Evolutionary conservation across 1,140 invertebrate species (phyloP), one percentile per base, ranked within the genome.

Genomic region (Yoshiicerus persimilis): DNA sequence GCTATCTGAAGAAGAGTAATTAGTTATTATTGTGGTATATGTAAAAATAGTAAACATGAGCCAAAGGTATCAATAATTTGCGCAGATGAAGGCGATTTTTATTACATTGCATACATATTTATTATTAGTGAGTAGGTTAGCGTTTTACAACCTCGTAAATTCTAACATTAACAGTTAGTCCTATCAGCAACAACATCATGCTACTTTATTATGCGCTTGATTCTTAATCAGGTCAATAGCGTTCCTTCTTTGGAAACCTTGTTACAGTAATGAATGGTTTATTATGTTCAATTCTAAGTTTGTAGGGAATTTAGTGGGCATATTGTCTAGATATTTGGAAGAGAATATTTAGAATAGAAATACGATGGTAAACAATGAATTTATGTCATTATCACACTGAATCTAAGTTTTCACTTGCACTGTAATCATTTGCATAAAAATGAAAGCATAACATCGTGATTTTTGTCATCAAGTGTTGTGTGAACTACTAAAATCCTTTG

Each of bases 391-490:
- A 11, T 4, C 16, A 13, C 1, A 47, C 41, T 47, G 11, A 1
- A 47, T 47, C n/a, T 47, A 2, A 8, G 16, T 47, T 20, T 20
- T 1, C 16, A 11, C 16, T 5, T 20, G n/a, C 1, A 8, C 3
- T 11, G 2, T 41, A 41, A 3, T 41, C 1, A 41, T 41, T 13
- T 70, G 23, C 11, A 30, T 30, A 70, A 70, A 70, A 70, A 70
- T 70, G 64, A 70, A 70, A 70, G 94, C 98, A 89, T 95, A 10
- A 70, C 66, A 23, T 34, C 23, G 10, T 34, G 4, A 36, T 38
- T n/a, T 27, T 84, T 11, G 38, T 30, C 25, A 47, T 47, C 39
- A 25, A 41, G 30, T n/a, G 11, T 13, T 80, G 23, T 30, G 27
- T 80, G 9, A 30, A 80, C 75, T 16, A n/a, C 75, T 70, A 10